Conservation (phyloP, 2,888 invertebrate genomes). For the Cerastoderma edule region DNA sequence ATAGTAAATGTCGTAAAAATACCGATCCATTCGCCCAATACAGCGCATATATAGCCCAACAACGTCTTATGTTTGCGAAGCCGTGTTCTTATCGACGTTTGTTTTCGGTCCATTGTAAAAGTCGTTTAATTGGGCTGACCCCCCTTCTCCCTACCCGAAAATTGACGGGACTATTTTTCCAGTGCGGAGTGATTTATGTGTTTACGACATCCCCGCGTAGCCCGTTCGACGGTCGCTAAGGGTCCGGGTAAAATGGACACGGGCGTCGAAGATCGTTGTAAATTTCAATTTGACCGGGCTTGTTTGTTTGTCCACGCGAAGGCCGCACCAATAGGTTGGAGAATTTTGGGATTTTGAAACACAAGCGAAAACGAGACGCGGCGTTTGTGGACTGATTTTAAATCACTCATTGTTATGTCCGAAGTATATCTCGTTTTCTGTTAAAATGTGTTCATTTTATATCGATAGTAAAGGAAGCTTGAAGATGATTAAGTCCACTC, state of each 20-base stretch:
- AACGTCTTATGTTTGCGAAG: constrained; percentile 45
- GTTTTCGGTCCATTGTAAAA: constrained; percentile 47
- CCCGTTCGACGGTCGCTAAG: constrained; percentile 42
- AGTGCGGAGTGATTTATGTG: constrained; percentile 53
- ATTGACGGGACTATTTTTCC: constrained; percentile 48
- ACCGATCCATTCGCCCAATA: no score
- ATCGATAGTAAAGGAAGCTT: no score
- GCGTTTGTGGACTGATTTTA: no score
- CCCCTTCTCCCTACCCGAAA: constrained; percentile 17
- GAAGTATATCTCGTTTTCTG: no score
- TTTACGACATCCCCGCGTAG: constrained; percentile 44
- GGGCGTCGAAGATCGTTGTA: constrained; percentile 24
- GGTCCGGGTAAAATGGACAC: constrained; percentile 14
- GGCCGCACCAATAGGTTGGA: no score
- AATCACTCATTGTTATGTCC: no score
- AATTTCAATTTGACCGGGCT: constrained; percentile 31
- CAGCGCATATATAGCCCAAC: constrained; percentile 30
- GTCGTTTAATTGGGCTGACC: constrained; percentile 55
- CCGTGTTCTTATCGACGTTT: constrained; percentile 48
- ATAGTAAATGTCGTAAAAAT: no score
- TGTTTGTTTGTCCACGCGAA: constrained; percentile 25
- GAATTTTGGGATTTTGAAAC: no score
- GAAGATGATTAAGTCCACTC: no score
- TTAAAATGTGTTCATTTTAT: no score
- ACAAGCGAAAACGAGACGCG: no score